phyloP scores from a whole-genome alignment of 2,797 vertebrate genomes.

The Pangasius macronema region DNA sequence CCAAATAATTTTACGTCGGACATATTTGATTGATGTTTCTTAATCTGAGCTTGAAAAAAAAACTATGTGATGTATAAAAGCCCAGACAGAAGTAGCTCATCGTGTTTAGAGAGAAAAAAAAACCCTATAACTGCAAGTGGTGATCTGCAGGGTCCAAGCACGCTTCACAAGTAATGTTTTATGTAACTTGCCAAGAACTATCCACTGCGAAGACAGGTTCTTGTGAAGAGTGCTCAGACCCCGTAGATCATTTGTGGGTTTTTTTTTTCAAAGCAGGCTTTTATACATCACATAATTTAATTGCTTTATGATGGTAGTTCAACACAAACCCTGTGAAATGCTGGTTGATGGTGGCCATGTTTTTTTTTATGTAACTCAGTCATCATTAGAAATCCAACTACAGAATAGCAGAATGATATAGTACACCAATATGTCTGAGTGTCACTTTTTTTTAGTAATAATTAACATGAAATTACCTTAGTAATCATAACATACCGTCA shows the following conservation, averaged over 20 bases:
- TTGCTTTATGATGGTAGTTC: background rate
- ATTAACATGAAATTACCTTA: background rate
- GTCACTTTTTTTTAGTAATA: background rate
- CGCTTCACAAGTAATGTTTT: background rate
- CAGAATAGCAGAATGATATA: background rate
- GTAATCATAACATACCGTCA: background rate
- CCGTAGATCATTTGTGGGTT: no score
- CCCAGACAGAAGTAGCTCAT: background rate
- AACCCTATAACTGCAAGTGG: background rate
- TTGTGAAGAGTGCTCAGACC: background rate
- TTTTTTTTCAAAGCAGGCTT: background rate
- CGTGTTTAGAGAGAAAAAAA: background rate
- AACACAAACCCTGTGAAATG: background rate
- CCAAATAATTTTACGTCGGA: background rate
- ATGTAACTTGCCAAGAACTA: background rate
- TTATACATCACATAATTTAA: background rate
- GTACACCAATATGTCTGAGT: background rate
- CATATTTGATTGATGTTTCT: background rate
- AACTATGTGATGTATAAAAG: background rate
- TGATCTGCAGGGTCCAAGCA: background rate
- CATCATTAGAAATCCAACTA: background rate
- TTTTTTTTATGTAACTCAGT: background rate
- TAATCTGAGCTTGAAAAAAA: background rate
- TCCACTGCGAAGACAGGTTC: background rate
- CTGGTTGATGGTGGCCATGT: background rate